A percentile compares a stretch with the other conserved stretches of the same genome.
phyloP scores from a whole-genome alignment of 92 coral and sea anemone genomes.

The Metridium senile region DNA sequence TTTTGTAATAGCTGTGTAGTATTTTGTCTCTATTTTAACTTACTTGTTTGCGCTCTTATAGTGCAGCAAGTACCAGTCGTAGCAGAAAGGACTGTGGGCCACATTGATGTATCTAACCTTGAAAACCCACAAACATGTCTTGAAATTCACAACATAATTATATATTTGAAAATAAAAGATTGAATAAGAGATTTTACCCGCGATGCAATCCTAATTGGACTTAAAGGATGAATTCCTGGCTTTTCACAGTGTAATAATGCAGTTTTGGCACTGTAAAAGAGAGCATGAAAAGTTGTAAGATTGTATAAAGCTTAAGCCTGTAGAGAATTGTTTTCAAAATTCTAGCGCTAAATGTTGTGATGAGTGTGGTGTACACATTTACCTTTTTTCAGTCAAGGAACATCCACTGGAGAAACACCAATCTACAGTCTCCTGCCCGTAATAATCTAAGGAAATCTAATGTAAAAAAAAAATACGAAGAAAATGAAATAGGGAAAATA shows the following conservation, averaged over 20 bases:
- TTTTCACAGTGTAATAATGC: slow-evolving; percentile 34
- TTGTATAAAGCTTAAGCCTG: no score
- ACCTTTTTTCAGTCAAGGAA: slow-evolving; percentile 43
- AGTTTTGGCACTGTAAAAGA: slow-evolving; percentile 15
- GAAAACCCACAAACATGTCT: background rate
- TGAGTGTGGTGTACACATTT: background rate
- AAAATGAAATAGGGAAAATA: background rate
- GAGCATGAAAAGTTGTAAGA: background rate
- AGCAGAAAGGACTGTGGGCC: slow-evolving; percentile 57
- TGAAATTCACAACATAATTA: background rate
- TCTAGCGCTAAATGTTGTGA: no score
- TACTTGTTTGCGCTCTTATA: slow-evolving; percentile 30
- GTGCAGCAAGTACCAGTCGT: slow-evolving; percentile 63
- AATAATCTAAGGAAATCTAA: slow-evolving; percentile 56
- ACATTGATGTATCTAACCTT: slow-evolving; percentile 56
- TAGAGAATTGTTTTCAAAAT: no score
- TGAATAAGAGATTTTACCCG: slow-evolving; percentile 13
- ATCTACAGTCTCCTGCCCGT: slow-evolving; percentile 24
- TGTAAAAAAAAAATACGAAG: background rate
- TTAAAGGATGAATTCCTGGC: slow-evolving; percentile 55
- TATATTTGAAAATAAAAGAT: background rate
- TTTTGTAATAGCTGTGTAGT: no score
- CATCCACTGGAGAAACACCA: slow-evolving; percentile 59
- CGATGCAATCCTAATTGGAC: slow-evolving; percentile 30
- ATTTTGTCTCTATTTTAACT: no score